Percentiles rank a stretch among this genome's conserved stretches.
Evolutionary conservation across 2,113 vertebrate species (phyloP).

Genomic region (Apistogramma diplotaenia): DNA sequence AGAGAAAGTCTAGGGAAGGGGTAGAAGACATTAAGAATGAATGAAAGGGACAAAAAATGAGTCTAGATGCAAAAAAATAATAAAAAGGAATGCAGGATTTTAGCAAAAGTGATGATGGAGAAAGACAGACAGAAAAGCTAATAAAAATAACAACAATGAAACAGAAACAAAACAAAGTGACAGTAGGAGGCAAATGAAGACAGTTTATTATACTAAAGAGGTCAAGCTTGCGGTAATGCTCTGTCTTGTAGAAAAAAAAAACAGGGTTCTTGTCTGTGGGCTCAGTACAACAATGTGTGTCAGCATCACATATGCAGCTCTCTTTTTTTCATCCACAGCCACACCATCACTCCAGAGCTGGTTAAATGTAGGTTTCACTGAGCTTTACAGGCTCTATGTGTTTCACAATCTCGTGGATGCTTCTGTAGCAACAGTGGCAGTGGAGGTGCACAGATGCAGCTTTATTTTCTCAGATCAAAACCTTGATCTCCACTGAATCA

Average conservation of each 20-base stretch:
- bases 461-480: background rate
- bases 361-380: background rate
- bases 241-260: constrained; percentile 45
- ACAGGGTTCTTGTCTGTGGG: constrained; percentile 10
- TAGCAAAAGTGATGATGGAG: background rate
- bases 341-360: background rate
- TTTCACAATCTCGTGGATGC: background rate
- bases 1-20: background rate
- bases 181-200: background rate
- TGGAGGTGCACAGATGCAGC: background rate
- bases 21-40: background rate
- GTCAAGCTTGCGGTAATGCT: constrained; percentile 56
- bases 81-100: background rate
- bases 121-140: background rate
- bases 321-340: background rate
- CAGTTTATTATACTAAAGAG: constrained; percentile 56
- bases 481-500: background rate
- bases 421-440: background rate
- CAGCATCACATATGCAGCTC: background rate
- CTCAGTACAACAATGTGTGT: constrained; percentile 2
- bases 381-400: background rate
- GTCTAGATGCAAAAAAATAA: background rate
- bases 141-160: background rate
- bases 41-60: background rate
- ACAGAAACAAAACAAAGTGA: background rate